Percentiles rank a stretch among this genome's conserved stretches.
phyloP scores from a whole-genome alignment of 2,888 invertebrate species.

The Eubasilissa splendida region DNA sequence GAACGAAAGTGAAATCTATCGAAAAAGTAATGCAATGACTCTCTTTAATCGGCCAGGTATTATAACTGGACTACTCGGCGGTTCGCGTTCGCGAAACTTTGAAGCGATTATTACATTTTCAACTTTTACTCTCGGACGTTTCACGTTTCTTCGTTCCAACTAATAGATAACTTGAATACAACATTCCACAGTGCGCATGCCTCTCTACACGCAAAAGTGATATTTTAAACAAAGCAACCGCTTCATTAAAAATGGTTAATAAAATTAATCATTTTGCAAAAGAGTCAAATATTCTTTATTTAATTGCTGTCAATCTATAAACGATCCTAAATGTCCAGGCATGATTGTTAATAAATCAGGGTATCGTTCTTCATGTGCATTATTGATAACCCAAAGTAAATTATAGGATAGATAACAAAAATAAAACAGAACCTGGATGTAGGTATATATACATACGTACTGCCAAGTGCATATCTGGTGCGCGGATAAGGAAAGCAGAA shows the following conservation, averaged over 20 bases:
- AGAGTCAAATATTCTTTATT: not conserved
- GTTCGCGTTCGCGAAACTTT: slow-evolving; percentile 47
- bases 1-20: slow-evolving; percentile 57
- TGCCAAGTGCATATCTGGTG: too few species aligned
- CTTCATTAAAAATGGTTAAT: not conserved
- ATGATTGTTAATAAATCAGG: too few species aligned
- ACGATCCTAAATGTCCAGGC: not conserved
- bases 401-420: too few species aligned
- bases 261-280: not conserved
- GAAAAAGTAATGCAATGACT: slow-evolving; percentile 51
- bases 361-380: too few species aligned
- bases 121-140: slow-evolving; percentile 52
- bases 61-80: slow-evolving; percentile 44
- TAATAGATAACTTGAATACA: not conserved
- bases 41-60: slow-evolving; percentile 52
- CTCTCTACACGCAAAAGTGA: not conserved
- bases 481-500: too few species aligned
- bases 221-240: too few species aligned
- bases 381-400: too few species aligned
- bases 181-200: not conserved
- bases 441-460: too few species aligned
- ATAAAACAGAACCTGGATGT: too few species aligned
- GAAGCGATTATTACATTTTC: slow-evolving; percentile 47
- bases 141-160: slow-evolving; percentile 44
- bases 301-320: not conserved